Evolutionary conservation across 1,140 invertebrate species (phyloP), one percentile per base, ranked within the genome.

Genomic region (Scaptodrosophila lebanonensis): DNA sequence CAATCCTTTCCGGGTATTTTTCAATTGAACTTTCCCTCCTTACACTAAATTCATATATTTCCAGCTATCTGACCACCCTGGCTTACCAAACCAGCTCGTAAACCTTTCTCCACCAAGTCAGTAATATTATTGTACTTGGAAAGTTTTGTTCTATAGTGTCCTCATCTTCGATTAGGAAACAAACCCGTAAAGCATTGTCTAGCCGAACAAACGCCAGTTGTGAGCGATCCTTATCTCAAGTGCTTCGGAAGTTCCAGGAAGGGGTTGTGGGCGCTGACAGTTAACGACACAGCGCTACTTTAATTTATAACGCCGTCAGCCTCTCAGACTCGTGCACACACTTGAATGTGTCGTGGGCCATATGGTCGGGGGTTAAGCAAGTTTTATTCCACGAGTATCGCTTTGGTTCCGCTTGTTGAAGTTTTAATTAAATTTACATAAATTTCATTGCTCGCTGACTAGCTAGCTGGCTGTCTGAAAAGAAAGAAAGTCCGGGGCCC

Each of bases 401-500:
- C 48, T n/a, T 35, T 47, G 60, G 71, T 79, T 79, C 76, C 73
- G 73, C 73, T 79, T 45, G 52, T 79, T 82, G 68, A 73, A 73
- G 68, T 69, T 77, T 51, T 73, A 58, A 73, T 79, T 79, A 52
- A 73, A 82, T 79, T 82, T 79, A 58, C 73, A 79, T 79, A 79
- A 79, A 79, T 79, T 79, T 79, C 75, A 79, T 82, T 61, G 64
- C 64, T 79, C 49, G 73, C 73, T 77, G 73, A n/a, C n/a, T n/a
- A n/a, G n/a, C n/a, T n/a, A n/a, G n/a, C n/a, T n/a, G n/a, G n/a
- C n/a, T n/a, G n/a, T n/a, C 54, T 8, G 39, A 32, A 30, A 44
- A 49, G 44, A 30, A 39, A 13, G 12, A 30, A 62, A 52, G 17
- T 29, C 39, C 15, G 12, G 38, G 13, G n/a, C n/a, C n/a, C n/a